phyloP scores from a whole-genome alignment of 1,140 invertebrate genomes.

The Pristionchus pacificus region DNA sequence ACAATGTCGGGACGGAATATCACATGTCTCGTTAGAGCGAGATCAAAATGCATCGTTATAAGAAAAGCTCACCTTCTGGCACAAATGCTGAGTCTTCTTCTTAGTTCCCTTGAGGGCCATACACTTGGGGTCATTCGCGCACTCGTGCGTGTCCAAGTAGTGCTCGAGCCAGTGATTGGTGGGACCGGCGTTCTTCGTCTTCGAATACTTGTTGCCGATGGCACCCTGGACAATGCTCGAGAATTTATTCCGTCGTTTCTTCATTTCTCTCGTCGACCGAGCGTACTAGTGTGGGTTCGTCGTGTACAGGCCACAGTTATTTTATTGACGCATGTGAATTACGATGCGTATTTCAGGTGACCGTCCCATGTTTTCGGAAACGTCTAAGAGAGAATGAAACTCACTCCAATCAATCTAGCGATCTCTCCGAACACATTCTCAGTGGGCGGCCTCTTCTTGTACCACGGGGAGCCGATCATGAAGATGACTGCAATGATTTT shows the following conservation, averaged over 20 bases:
- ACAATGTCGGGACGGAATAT: no score
- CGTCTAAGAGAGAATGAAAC: background rate
- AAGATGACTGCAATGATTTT: slow-evolving; percentile 59
- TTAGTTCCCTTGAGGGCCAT: slow-evolving; percentile 25
- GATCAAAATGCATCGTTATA: background rate
- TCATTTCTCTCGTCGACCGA: no score
- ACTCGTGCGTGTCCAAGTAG: slow-evolving; percentile 66
- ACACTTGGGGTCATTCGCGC: slow-evolving; percentile 25
- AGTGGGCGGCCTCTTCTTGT: slow-evolving; percentile 66
- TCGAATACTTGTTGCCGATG: slow-evolving; percentile 41
- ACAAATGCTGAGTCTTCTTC: slow-evolving; percentile 25
- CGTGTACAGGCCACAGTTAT: slow-evolving; percentile 12
- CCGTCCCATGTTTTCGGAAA: background rate
- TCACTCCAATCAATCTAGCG: slow-evolving; percentile 23
- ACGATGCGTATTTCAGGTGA: no score
- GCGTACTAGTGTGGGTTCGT: no score
- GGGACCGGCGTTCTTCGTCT: slow-evolving; percentile 60
- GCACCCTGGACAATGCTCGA: no score
- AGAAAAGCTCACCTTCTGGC: slow-evolving; percentile 7
- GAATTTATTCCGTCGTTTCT: slow-evolving; percentile 6
- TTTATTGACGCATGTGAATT: slow-evolving; percentile 2
- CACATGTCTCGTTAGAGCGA: no score
- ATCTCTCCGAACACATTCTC: slow-evolving; percentile 37
- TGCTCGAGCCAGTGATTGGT: slow-evolving; percentile 72
- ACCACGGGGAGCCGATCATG: slow-evolving; percentile 75